Evolutionary conservation across 2,797 vertebrate genomes (phyloP), one percentile per base, ranked within the genome.

Genomic region (Brachymystax lenok): DNA sequence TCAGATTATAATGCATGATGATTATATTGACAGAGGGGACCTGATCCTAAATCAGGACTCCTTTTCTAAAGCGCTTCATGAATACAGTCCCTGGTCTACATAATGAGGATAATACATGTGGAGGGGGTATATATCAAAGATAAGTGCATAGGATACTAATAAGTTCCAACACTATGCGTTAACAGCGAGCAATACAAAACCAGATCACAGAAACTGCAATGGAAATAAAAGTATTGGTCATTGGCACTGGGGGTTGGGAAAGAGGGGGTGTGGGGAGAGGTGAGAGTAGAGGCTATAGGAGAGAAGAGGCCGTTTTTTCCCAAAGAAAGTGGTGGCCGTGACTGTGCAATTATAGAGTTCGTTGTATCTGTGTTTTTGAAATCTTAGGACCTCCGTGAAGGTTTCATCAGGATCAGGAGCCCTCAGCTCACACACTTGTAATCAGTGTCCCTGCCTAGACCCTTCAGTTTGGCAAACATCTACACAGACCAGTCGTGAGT

Each of bases 71-170:
- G 5, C n/a, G 7, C 3, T 19, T 59, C 56, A n/a, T 63, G n/a
- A 63, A 27, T 63, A 63, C 59, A 21, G 59, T 19, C 19, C 8
- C 56, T 59, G 56, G 56, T 59, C n/a, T 21, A 63, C 59, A 27
- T 63, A 27, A 63, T 24, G 2, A 24, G n/a, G 8, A 69, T 61
- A 73, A 81, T 79, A 86, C 77, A 83, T 77, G 79, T 82, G 79
- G 87, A 75, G 67, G 80, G 80, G 75, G 84, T 83, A 79, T 75
- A 73, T 78, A 88, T 75, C 76, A 80, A 90, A 92, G 21, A 63
- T 13, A 81, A 90, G 91, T 91, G 91, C 91, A 91, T 90, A 91
- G 89, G 80, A 90, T 90, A 89, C 74, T 86, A 87, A 85, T 88
- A 82, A 83, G 76, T 86, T 80, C 77, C 67, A 28, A 17, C 83